Conservation (phyloP, 2,888 invertebrate species). For the Drosophila glabriapex region DNA sequence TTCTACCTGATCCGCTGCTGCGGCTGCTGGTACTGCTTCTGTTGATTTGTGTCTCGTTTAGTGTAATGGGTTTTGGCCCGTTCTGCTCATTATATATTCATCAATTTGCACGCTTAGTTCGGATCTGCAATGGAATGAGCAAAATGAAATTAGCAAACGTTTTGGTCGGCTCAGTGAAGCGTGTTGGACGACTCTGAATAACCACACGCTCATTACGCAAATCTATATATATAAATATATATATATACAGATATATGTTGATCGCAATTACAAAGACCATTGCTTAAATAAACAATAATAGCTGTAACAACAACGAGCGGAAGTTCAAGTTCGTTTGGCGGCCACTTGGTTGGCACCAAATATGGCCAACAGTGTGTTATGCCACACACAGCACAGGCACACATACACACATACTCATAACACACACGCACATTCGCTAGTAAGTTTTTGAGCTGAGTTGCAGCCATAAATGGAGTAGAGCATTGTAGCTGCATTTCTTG, state of each 20-base stretch:
- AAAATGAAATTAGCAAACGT: constrained; percentile 42
- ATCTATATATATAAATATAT: not conserved
- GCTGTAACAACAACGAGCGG: constrained; percentile 46
- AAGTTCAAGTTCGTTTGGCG: constrained; percentile 76
- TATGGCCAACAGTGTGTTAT: constrained; percentile 50
- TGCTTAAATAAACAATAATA: constrained; percentile 52
- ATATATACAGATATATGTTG: not conserved
- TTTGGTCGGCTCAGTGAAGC: constrained; percentile 42
- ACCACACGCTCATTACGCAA: constrained; percentile 49
- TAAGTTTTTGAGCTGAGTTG: constrained; percentile 19
- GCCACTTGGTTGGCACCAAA: constrained; percentile 54
- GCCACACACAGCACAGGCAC: constrained; percentile 14
- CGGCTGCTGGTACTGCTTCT: constrained; percentile 2
- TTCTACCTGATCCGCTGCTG: not conserved
- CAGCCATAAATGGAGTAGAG: constrained; percentile 44
- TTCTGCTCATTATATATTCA: constrained; percentile 62
- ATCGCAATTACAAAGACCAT: constrained; percentile 50
- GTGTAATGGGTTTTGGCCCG: constrained; percentile 14
- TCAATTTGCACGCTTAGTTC: constrained; percentile 45
- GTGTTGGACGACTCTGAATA: constrained; percentile 23
- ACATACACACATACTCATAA: constrained; percentile 3
- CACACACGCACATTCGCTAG: constrained; percentile 11
- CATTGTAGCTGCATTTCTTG: constrained; percentile 47
- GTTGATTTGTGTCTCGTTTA: constrained; percentile 9
- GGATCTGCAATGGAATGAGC: constrained; percentile 54